Evolutionary conservation across 2,888 invertebrate species (phyloP).

Genomic region (Nomada ferruginata): DNA sequence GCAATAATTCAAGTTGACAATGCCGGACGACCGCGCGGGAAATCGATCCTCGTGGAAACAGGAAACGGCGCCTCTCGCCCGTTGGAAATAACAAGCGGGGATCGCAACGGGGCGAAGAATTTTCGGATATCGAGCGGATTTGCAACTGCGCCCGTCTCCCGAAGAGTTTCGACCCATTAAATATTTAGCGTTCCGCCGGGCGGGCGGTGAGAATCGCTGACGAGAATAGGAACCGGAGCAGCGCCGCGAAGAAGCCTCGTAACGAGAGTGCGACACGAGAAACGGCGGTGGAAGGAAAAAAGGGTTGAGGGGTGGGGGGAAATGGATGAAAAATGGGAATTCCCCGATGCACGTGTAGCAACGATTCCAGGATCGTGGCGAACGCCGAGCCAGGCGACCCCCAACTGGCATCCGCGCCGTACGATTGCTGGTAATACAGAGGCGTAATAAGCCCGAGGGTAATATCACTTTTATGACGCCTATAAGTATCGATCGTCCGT

Average conservation of each 20-base stretch:
- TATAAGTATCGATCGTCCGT: slow-evolving; percentile 68
- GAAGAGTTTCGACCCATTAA: slow-evolving; percentile 68
- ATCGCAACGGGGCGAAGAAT: slow-evolving; percentile 36
- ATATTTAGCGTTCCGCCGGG: slow-evolving; percentile 74
- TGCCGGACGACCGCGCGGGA: slow-evolving; percentile 46
- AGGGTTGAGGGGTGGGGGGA: neutral
- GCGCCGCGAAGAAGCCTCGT: slow-evolving; percentile 45
- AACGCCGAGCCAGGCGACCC: neutral
- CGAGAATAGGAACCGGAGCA: slow-evolving; percentile 49
- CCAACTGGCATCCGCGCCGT: slow-evolving; percentile 7
- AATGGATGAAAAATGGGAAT: slow-evolving; percentile 26
- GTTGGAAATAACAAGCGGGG: slow-evolving; percentile 59
- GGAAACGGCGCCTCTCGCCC: slow-evolving; percentile 53
- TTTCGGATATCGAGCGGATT: slow-evolving; percentile 71
- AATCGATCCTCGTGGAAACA: slow-evolving; percentile 65
- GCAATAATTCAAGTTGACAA: slow-evolving; percentile 67
- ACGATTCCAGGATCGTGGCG: slow-evolving; percentile 37
- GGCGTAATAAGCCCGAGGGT: slow-evolving; percentile 73
- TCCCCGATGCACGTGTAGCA: slow-evolving; percentile 39
- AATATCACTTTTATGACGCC: slow-evolving; percentile 74
- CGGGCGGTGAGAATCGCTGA: slow-evolving; percentile 72
- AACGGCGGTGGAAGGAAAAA: neutral
- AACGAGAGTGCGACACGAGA: slow-evolving; percentile 43
- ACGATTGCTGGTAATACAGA: slow-evolving; percentile 67
- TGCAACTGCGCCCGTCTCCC: slow-evolving; percentile 60